Conservation (phyloP, 53 echinoderm and acorn worm genomes). For the Patiria pectinifera region DNA sequence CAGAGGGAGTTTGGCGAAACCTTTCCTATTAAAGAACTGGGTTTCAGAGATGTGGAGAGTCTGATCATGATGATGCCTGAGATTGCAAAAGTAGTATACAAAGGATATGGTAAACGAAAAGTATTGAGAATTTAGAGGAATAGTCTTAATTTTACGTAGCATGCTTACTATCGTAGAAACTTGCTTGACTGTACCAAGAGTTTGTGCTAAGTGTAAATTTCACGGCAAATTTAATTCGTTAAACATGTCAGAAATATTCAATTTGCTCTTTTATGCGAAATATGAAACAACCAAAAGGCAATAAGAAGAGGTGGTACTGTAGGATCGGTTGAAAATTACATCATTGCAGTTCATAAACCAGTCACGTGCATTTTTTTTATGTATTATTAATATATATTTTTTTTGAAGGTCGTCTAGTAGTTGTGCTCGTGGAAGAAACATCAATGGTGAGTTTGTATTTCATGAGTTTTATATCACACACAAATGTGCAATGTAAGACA, state of each 20-base stretch:
- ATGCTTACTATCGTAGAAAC: not conserved
- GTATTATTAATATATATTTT: not conserved
- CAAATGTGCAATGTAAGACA: too few relatives aligned
- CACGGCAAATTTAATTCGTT: not conserved
- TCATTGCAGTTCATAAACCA: too few relatives aligned
- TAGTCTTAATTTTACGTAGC: not conserved
- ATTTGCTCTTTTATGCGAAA: not conserved
- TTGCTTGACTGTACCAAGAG: not conserved
- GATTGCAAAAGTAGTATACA: slow-evolving; percentile 76
- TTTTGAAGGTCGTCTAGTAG: slow-evolving; percentile 42
- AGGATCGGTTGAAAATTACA: too few relatives aligned
- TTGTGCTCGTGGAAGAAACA: slow-evolving; percentile 29
- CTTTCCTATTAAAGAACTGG: slow-evolving; percentile 76
- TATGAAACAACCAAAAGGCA: too few relatives aligned
- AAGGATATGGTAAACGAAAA: slow-evolving; percentile 71
- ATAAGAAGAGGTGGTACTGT: too few relatives aligned
- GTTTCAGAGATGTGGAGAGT: slow-evolving; percentile 84
- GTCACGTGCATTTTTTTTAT: too few relatives aligned
- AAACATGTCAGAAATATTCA: not conserved
- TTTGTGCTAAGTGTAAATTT: not conserved
- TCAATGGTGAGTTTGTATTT: slow-evolving; percentile 39
- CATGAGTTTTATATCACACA: too few relatives aligned
- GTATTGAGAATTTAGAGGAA: not conserved
- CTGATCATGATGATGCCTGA: slow-evolving; percentile 86
- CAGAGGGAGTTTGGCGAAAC: slow-evolving; percentile 58